Evolutionary conservation across 2,113 vertebrate species (phyloP).

Genomic region (Oxyruncus cristatus): DNA sequence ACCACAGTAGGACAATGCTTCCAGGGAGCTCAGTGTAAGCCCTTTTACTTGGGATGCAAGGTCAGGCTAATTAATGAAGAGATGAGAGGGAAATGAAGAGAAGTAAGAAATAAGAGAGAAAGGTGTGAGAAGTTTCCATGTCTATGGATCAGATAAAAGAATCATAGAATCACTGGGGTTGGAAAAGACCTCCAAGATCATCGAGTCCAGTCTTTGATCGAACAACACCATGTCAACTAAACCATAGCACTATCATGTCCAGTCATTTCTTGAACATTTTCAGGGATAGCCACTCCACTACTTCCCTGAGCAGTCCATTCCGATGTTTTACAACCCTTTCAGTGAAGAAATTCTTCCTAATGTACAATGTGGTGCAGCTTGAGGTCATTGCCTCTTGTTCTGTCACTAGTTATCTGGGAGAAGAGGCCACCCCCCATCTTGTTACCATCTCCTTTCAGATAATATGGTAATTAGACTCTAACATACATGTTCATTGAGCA

Average conservation of each 20-base stretch:
- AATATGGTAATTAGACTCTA: background rate
- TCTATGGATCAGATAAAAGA: background rate
- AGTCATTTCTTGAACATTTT: background rate
- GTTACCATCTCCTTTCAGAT: background rate
- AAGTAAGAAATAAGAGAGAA: background rate
- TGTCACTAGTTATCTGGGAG: background rate
- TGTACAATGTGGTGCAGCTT: background rate
- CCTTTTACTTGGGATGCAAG: accelerated
- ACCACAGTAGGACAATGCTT: background rate
- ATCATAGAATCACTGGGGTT: background rate
- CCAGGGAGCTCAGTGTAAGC: background rate
- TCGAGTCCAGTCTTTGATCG: background rate
- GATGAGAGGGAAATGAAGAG: background rate
- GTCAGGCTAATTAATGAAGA: background rate
- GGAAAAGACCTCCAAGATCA: background rate
- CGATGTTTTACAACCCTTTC: background rate
- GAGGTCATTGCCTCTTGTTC: background rate
- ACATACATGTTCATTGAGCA: background rate
- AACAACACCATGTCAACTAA: background rate
- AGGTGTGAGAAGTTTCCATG: background rate
- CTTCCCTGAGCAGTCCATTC: background rate
- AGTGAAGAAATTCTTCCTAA: background rate
- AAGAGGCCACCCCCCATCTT: background rate
- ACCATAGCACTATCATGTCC: background rate
- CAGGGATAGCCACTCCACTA: background rate